Percentiles rank a stretch among this genome's conserved stretches.
These are phyloP conservation scores for Heteronetta atricapilla DNA, from an alignment of 2,113 vertebrate genomes.

Conservation along the genomic window DNA sequence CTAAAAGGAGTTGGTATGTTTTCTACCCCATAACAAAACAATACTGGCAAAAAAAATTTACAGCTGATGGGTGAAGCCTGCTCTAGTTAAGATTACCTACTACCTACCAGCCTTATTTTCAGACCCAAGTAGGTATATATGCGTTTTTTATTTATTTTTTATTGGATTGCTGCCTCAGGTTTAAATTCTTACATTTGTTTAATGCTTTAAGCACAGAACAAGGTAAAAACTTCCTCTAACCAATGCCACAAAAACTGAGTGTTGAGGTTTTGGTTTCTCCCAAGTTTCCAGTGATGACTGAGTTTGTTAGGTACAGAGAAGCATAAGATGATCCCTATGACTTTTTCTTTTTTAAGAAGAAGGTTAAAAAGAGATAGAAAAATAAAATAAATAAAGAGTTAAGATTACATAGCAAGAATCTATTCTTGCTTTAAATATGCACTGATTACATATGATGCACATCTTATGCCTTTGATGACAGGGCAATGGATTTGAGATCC, in stretches of 20 bases:
- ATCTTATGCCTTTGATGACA: neutral
- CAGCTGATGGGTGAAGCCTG: neutral
- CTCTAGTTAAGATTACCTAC: neutral
- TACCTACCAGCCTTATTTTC: neutral
- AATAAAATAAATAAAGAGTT: neutral
- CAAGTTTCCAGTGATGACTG: neutral
- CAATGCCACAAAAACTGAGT: neutral
- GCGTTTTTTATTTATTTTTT: neutral
- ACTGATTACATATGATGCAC: neutral
- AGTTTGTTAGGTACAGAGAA: neutral
- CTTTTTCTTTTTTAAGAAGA: neutral
- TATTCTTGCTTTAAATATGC: neutral
- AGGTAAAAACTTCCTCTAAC: neutral
- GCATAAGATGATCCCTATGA: neutral
- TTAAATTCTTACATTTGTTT: neutral
- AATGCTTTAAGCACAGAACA: neutral
- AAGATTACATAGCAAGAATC: neutral
- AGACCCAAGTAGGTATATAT: neutral
- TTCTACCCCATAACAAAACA: neutral
- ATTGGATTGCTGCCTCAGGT: neutral
- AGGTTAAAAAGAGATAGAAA: neutral
- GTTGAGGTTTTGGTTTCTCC: neutral
- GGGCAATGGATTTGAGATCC: neutral
- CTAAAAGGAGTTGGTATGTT: neutral
- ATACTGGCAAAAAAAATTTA: neutral